Evolutionary conservation across 2,113 vertebrate genomes (phyloP).

Genomic region (Pteruthius melanotis): DNA sequence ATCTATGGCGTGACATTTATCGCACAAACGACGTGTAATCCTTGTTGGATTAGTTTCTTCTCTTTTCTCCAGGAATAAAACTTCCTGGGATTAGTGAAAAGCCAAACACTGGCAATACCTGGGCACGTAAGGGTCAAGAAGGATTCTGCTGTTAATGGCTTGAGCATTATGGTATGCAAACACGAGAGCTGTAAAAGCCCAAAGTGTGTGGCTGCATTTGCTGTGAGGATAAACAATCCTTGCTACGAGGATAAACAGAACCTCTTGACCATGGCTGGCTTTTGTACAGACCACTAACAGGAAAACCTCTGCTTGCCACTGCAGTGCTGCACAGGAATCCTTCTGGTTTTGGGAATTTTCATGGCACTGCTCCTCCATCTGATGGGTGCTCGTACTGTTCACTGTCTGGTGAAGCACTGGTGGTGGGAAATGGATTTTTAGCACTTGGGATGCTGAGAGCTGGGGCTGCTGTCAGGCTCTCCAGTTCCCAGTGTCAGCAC

Average conservation of each 20-base stretch:
- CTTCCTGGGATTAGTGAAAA: background rate
- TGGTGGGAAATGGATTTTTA: background rate
- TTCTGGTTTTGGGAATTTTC: background rate
- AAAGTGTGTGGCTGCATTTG: background rate
- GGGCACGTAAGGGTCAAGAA: background rate
- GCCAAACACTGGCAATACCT: background rate
- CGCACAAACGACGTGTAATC: background rate
- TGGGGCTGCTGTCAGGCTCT: background rate
- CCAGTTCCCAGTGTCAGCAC: background rate
- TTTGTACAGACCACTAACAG: background rate
- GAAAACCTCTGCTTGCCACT: background rate
- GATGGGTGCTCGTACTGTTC: rapidly evolving
- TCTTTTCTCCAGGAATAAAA: background rate
- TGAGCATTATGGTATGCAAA: background rate
- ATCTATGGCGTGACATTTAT: background rate
- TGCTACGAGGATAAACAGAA: background rate
- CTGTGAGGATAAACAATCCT: background rate
- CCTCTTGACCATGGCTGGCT: background rate
- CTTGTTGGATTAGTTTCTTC: background rate
- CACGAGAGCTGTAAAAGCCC: background rate
- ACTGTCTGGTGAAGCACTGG: rapidly evolving
- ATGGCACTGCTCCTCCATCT: rapidly evolving
- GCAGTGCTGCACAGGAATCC: background rate
- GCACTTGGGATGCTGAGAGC: background rate
- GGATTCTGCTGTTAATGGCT: background rate